Evolutionary conservation across 1,140 invertebrate species (phyloP).

Genomic region (Bombus breviceps): DNA sequence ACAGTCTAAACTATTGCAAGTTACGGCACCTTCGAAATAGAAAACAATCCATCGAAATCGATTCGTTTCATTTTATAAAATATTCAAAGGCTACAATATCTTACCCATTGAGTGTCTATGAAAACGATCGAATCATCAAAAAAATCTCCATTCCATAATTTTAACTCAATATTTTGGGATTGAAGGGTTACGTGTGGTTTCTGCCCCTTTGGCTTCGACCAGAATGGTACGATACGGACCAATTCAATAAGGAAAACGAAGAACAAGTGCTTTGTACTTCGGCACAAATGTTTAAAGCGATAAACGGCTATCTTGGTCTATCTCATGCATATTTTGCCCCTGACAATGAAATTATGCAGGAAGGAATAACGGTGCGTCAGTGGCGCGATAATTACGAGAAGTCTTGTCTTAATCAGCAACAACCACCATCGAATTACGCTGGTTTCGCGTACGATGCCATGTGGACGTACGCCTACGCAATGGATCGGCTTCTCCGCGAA

Average conservation of each 20-base stretch:
- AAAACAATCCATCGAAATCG: no score
- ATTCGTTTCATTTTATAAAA: no score
- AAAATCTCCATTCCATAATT: neutral
- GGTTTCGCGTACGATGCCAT: constrained; percentile 93
- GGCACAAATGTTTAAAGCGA: constrained; percentile 87
- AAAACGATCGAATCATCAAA: neutral
- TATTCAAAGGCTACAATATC: no score
- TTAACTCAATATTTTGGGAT: constrained; percentile 10
- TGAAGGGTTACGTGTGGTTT: constrained; percentile 92
- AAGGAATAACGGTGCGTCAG: constrained; percentile 84
- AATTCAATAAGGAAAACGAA: constrained; percentile 81
- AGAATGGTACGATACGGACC: constrained; percentile 87
- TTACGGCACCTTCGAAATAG: neutral
- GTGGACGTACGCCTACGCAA: constrained; percentile 91
- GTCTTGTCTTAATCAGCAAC: constrained; percentile 55
- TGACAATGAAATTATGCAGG: constrained; percentile 86
- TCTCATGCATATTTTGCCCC: constrained; percentile 87
- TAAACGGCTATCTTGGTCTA: constrained; percentile 90
- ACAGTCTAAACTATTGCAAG: neutral
- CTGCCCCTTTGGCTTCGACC: constrained; percentile 88
- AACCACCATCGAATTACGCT: constrained; percentile 85
- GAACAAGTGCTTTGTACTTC: constrained; percentile 85
- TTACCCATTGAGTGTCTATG: neutral
- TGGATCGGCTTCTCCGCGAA: constrained; percentile 85
- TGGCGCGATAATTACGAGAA: constrained; percentile 84